Conservation (phyloP, 2,113 vertebrate species). For the Myotis brandtii region DNA sequence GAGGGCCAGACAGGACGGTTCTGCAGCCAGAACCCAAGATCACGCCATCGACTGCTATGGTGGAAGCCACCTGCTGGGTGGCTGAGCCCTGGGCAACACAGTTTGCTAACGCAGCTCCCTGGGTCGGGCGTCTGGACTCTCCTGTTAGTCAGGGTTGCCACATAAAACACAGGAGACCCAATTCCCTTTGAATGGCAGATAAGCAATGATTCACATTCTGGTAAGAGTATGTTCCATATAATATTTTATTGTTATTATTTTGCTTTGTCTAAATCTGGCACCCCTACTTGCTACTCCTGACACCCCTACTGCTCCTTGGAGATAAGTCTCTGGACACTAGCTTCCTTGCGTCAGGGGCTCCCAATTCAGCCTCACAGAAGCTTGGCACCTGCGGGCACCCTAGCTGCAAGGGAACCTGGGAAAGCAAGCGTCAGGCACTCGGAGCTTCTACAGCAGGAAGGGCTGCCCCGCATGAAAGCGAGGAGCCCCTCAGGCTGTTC, state of each 20-base stretch:
- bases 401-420: not conserved
- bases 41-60: not conserved
- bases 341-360: not conserved
- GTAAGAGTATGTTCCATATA: not conserved
- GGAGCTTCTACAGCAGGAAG: not conserved
- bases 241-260: not conserved
- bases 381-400: rapidly evolving
- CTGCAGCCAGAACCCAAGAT: not conserved
- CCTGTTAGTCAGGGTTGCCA: not conserved
- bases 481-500: rapidly evolving
- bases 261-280: not conserved
- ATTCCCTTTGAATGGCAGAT: not conserved
- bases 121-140: not conserved
- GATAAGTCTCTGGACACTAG: not conserved
- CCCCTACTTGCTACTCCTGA: not conserved
- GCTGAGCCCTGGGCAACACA: not conserved
- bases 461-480: rapidly evolving
- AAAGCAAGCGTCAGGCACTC: not conserved
- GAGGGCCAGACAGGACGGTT: not conserved
- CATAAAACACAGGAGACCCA: not conserved
- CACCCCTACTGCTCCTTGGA: not conserved
- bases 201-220: not conserved
- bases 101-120: rapidly evolving
- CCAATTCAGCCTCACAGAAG: not conserved
- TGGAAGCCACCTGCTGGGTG: not conserved